Conservation (phyloP, 2,888 invertebrate species). For the Serrognathus titanus region DNA sequence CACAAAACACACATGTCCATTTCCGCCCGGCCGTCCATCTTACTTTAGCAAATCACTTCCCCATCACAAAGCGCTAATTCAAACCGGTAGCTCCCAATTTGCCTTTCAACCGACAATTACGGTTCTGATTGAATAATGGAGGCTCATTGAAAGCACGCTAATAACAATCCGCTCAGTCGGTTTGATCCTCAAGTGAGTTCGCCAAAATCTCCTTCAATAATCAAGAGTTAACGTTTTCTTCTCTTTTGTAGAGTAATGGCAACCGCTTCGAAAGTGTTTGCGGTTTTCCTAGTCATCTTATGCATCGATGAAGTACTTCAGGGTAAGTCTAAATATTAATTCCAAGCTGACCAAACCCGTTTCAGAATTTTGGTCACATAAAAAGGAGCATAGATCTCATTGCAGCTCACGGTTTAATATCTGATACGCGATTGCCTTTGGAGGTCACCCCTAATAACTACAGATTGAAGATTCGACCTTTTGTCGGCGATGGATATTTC, state of each 20-base stretch:
- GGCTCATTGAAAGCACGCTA: conserved; percentile 3
- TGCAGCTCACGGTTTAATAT: conserved; percentile 62
- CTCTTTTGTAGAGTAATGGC: too few species aligned
- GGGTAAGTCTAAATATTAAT: too few species aligned
- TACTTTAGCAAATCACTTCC: background rate
- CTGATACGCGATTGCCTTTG: conserved; percentile 61
- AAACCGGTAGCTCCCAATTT: conserved; percentile 24
- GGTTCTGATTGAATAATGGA: conserved; percentile 19
- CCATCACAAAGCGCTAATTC: conserved; percentile 5
- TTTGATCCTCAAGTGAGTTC: background rate
- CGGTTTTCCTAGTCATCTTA: too few species aligned
- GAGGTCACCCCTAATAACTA: conserved; percentile 65
- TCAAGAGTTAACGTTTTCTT: too few species aligned
- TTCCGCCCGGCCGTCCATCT: background rate
- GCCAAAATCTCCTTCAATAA: too few species aligned
- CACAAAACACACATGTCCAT: background rate
- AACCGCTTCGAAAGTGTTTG: too few species aligned
- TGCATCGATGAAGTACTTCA: too few species aligned
- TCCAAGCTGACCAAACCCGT: background rate
- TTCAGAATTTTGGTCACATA: conserved; percentile 6
- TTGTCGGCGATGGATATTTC: conserved; percentile 62
- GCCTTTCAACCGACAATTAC: conserved; percentile 19
- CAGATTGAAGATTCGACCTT: conserved; percentile 63
- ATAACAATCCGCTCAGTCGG: conserved; percentile 5
- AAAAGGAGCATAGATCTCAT: conserved; percentile 68